These are phyloP conservation scores for Xerus inauris DNA, from an alignment of 2,113 vertebrate species.

Conservation along the genomic window DNA sequence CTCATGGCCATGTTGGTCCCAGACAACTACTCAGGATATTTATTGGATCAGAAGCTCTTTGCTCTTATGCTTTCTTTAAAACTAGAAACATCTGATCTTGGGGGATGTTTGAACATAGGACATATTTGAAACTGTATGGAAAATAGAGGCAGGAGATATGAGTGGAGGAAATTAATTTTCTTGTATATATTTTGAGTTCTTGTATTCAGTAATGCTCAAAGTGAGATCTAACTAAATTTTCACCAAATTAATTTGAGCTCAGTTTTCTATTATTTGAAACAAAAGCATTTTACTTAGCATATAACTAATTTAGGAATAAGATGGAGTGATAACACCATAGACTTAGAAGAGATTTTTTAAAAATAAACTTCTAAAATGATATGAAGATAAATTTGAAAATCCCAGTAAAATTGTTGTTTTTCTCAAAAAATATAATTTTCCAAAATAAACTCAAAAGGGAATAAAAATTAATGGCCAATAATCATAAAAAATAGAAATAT, in stretches of 20 bases:
- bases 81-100: background rate
- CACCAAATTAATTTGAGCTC: background rate
- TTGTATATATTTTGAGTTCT: background rate
- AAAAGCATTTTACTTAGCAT: background rate
- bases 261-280: background rate
- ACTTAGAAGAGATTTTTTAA: background rate
- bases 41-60: background rate
- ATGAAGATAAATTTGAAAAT: background rate
- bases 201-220: background rate
- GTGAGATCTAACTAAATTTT: conserved; percentile 6
- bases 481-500: background rate
- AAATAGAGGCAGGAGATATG: background rate
- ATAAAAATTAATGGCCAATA: background rate
- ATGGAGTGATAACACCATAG: background rate
- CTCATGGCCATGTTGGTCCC: rapidly evolving
- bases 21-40: background rate
- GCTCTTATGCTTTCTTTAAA: background rate
- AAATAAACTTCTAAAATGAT: background rate
- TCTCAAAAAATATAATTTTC: background rate
- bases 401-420: background rate
- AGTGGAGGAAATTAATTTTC: background rate
- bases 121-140: background rate
- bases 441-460: background rate
- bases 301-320: background rate
- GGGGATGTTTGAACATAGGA: background rate